Evolutionary conservation across 2,797 vertebrate species (phyloP), one percentile per base, ranked within the genome.

Genomic region (Gephyroberyx darwinii): DNA sequence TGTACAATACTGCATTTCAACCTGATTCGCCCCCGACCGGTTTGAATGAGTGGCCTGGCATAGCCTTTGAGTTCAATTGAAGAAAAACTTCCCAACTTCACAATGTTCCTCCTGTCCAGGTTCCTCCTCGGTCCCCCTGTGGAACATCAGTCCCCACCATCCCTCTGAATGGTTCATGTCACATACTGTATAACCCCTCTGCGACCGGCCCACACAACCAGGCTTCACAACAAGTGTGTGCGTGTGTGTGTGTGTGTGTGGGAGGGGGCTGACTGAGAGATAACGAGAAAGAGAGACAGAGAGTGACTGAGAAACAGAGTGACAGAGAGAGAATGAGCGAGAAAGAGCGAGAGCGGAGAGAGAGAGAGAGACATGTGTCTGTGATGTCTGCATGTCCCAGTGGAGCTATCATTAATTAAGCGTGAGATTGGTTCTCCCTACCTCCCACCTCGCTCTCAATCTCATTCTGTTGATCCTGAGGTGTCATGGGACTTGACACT

Each of bases 351-450:
- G 62, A 2, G 54, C 68, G 58, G 63, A n/a, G 48, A 31, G 52
- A 47, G 65, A 60, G 66, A 47, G 35, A 77, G 69, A 74, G 63
- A 67, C 82, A 75, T 19, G 43, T 71, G 82, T 84, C 75, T 61
- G 65, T 76, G 50, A 35, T 73, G 55, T 75, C 5, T 19, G 17
- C 22, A 16, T 5, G 50, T 86, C 87, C 82, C 81, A 8, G 51
- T 0, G 56, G 89, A 89, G 82, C 78, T 17, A 65, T 88, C 83
- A 89, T 90, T 92, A 92, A 93, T 92, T 92, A 92, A 92, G 81
- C 67, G 75, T 90, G 89, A 91, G 84, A 91, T 90, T 90, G 88
- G 74, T 84, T 91, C 80, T 76, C 78, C 82, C 78, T 72, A 65
- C 73, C 77, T 71, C 82, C 74, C 78, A 54, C 52, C 75, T 63